phyloP scores from a whole-genome alignment of 2,888 invertebrate species.

The Nemotelus nigrinus region DNA sequence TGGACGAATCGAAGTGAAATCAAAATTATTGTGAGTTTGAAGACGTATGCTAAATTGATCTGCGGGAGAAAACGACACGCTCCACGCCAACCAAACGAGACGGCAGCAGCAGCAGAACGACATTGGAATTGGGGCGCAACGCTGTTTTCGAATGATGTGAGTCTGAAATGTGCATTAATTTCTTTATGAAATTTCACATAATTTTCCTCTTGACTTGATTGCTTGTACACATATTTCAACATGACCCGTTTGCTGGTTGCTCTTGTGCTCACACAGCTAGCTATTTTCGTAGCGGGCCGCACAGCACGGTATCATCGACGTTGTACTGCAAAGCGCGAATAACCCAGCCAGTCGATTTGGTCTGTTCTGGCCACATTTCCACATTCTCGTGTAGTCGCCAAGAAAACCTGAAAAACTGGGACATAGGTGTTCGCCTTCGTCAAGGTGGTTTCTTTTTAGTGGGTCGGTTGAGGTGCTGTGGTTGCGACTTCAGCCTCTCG shows the following conservation, averaged over 20 bases:
- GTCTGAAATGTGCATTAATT: slow-evolving; percentile 23
- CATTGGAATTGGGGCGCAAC: slow-evolving; percentile 18
- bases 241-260: slow-evolving; percentile 23
- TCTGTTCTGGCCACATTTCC: slow-evolving; percentile 1
- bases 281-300: slow-evolving; percentile 9
- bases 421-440: slow-evolving; percentile 37
- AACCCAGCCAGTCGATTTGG: neutral
- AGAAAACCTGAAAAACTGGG: slow-evolving; percentile 43
- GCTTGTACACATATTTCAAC: neutral
- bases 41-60: too few species aligned
- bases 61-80: too few species aligned
- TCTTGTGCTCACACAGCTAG: neutral
- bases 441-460: slow-evolving; percentile 38
- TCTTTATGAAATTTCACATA: neutral
- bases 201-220: neutral
- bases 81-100: too few species aligned
- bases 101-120: neutral
- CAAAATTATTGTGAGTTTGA: neutral
- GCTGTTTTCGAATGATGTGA: slow-evolving; percentile 18
- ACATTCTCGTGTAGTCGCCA: slow-evolving; percentile 24
- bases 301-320: neutral
- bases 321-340: slow-evolving; percentile 6
- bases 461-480: neutral
- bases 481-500: slow-evolving; percentile 3
- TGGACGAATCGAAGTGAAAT: slow-evolving; percentile 4